Percentiles rank a stretch among this genome's conserved stretches.
phyloP scores from a whole-genome alignment of 2,797 vertebrate species.

The Sandelia bainsii region DNA sequence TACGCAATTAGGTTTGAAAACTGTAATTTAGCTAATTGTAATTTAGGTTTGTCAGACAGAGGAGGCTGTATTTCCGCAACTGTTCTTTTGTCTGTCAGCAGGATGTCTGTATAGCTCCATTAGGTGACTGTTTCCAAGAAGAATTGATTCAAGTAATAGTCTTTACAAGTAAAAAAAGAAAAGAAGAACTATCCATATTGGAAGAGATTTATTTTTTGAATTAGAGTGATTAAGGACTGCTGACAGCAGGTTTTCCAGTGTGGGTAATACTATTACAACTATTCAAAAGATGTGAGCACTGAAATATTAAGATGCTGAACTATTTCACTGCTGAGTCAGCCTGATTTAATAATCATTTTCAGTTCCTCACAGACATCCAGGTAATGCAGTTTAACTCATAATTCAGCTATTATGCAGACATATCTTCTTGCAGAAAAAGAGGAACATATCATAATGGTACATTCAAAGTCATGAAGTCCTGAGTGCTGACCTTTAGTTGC shows the following conservation, averaged over 20 bases:
- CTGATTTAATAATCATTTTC: slow-evolving; percentile 3
- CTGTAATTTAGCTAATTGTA: slow-evolving; percentile 2
- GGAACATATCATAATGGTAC: not conserved
- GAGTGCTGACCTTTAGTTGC: slow-evolving; percentile 84
- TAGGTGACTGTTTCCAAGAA: not conserved
- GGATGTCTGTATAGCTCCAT: slow-evolving; percentile 23
- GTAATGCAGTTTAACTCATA: slow-evolving; percentile 9
- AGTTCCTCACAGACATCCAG: not conserved
- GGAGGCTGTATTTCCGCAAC: not conserved
- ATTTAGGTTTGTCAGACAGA: not conserved
- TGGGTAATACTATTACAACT: slow-evolving; percentile 8
- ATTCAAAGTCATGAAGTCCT: not conserved
- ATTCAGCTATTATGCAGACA: slow-evolving; percentile 6
- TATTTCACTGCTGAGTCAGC: slow-evolving; percentile 17
- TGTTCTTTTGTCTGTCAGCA: not conserved
- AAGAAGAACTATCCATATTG: slow-evolving; percentile 8
- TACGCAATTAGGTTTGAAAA: not conserved
- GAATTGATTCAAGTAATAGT: not conserved
- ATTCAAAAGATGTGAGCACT: not conserved
- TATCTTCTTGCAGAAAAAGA: not conserved
- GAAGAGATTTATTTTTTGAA: slow-evolving; percentile 2
- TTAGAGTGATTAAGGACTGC: slow-evolving; percentile 7
- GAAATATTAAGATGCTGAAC: slow-evolving; percentile 7
- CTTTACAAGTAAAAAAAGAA: not conserved
- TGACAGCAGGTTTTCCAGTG: not conserved